Base-by-base conservation (phyloP, 2,113 vertebrate species). In the Pholis gunnellus region DNA sequence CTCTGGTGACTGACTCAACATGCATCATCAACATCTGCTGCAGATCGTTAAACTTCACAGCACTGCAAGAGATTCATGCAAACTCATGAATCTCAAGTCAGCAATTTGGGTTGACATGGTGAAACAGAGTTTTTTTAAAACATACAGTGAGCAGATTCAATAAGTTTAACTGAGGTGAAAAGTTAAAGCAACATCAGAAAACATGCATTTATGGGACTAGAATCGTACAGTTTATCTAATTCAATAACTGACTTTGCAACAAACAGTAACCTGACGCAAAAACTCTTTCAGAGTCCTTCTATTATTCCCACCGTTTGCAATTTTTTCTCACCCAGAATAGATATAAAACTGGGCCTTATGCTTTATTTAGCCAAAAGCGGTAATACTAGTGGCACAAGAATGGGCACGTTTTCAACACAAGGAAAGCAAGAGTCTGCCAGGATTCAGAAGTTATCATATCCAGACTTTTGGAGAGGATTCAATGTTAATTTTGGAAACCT, bases 11-110 rank as follows among this genome's bases (percentile, higher is more conserved):
- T 50, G 65, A 69, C 40, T 64, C 31, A 73, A 48, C 38, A 72
- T 76, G 52, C 72, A 72, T 60, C 84, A 78, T 54, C 36, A 71
- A 68, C 87, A 89, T 90, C 88, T 89, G 91, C 65, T 85, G 46
- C 27, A 17, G 50, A 78, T 78, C 36, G 40, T 84, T 83, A 80
- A 86, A 79, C 36, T 57, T 84, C 38, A 65, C 78, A 69, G 70
- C 29, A 56, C 31, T 61, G 38, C 57, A 81, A 52, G 52, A 66
- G 82, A 68, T 22, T 82, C 25, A 22, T 74, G 54, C 57, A 65
- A 83, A 72, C 25, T 78, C 25, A 31, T 66, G 52, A 81, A 81
- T 78, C 61, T 36, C 6, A 48, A 68, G 50, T 27, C 54, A 79
- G 66, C 46, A 76, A 69, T 63, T 87, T 50, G 77, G 72, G 70